phyloP scores from a whole-genome alignment of 2,797 vertebrate species.

The Lutjanus campechanus region DNA sequence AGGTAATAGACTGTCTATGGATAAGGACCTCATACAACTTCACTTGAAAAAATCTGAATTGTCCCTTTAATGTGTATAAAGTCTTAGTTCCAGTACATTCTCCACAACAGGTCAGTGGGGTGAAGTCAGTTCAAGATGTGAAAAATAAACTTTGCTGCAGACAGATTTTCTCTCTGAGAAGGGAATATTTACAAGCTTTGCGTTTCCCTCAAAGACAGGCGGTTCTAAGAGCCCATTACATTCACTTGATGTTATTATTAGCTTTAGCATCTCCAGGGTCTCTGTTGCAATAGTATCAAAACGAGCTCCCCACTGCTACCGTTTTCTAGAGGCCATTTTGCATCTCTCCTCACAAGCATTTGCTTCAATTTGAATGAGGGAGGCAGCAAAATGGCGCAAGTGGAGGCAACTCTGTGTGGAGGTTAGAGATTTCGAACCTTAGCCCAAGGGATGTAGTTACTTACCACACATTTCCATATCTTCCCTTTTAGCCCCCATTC shows the following conservation, averaged over 20 bases:
- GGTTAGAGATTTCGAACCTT: slow-evolving; percentile 55
- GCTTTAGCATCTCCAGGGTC: slow-evolving; percentile 52
- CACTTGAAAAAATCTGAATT: too few relatives aligned
- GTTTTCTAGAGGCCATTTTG: slow-evolving; percentile 59
- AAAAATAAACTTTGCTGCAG: slow-evolving; percentile 8
- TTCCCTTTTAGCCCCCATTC: slow-evolving; percentile 63
- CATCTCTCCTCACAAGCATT: slow-evolving; percentile 33
- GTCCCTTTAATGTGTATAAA: neutral
- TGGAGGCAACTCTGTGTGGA: slow-evolving; percentile 45
- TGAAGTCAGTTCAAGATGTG: neutral
- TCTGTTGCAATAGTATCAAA: slow-evolving; percentile 35
- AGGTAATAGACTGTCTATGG: too few relatives aligned
- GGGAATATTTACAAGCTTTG: slow-evolving; percentile 30
- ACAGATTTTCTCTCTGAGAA: slow-evolving; percentile 32
- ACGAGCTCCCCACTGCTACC: slow-evolving; percentile 43
- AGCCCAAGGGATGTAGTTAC: slow-evolving; percentile 60
- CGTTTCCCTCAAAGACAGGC: slow-evolving; percentile 30
- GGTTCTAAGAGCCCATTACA: slow-evolving; percentile 35
- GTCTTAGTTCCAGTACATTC: neutral
- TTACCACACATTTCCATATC: slow-evolving; percentile 69
- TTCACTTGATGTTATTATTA: slow-evolving; percentile 54
- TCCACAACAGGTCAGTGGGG: slow-evolving; percentile 1
- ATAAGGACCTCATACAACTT: too few relatives aligned
- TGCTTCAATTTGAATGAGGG: slow-evolving; percentile 49
- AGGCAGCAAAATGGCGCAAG: slow-evolving; percentile 44